Percentiles rank a stretch among this genome's conserved stretches.
Conservation (phyloP, 2,113 vertebrate species). For the Vidua chalybeata region DNA sequence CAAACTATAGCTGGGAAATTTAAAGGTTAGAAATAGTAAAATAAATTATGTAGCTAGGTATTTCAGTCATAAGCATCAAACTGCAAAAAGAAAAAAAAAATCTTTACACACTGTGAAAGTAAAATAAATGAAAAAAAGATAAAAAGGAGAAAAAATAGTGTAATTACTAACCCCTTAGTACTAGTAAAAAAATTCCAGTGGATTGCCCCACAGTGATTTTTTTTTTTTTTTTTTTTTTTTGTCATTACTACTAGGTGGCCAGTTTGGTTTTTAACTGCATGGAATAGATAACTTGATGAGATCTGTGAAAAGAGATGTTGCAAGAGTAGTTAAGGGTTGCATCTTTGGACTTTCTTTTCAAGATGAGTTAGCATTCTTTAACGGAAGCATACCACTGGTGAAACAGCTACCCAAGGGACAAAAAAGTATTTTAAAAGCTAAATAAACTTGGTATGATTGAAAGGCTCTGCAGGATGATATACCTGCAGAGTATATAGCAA, state of each 20-base stretch:
- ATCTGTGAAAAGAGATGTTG: neutral
- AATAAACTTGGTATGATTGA: neutral
- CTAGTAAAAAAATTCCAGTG: neutral
- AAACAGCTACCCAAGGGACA: neutral
- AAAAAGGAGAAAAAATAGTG: neutral
- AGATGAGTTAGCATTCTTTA: neutral
- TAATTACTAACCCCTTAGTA: neutral
- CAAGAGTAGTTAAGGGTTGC: neutral
- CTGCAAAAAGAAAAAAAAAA: neutral
- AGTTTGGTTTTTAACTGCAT: neutral
- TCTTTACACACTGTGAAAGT: neutral
- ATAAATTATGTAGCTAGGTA: neutral
- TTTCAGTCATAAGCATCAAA: neutral
- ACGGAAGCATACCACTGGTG: neutral
- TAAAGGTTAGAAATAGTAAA: neutral
- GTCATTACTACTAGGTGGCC: neutral
- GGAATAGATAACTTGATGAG: neutral
- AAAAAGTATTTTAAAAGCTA: neutral
- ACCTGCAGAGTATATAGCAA: neutral
- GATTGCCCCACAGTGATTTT: neutral
- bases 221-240: neutral
- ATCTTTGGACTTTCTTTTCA: neutral
- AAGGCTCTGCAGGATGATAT: neutral
- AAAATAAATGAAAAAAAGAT: neutral
- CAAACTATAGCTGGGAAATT: neutral